Percentiles rank a stretch among this genome's conserved stretches.
These are phyloP conservation scores for Nautilus pompilius DNA, from an alignment of 1,140 invertebrate species.

Conservation along the genomic window DNA sequence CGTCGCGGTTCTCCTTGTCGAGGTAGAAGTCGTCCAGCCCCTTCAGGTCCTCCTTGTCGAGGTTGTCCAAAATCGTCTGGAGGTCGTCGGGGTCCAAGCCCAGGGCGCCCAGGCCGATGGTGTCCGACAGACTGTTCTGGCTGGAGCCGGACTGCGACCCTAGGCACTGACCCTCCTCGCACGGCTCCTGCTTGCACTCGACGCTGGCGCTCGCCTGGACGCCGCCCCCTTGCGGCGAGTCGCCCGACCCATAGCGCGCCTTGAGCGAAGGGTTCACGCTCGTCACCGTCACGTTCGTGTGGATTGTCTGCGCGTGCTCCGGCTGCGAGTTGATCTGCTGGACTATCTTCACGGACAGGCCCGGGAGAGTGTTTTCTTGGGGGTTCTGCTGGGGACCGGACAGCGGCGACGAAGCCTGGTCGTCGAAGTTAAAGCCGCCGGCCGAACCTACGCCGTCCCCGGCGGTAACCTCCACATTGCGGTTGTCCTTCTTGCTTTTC, in stretches of 20 bases:
- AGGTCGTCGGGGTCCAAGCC: slow-evolving; percentile 68
- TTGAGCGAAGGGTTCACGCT: slow-evolving; percentile 72
- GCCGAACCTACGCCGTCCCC: slow-evolving; percentile 46
- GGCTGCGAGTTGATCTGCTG: slow-evolving; percentile 82
- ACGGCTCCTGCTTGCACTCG: slow-evolving; percentile 81
- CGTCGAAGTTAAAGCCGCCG: slow-evolving; percentile 31
- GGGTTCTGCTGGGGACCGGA: slow-evolving; percentile 10
- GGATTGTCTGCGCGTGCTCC: slow-evolving; percentile 84
- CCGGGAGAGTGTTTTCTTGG: slow-evolving; percentile 48
- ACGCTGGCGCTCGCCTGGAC: slow-evolving; percentile 53
- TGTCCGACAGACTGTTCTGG: slow-evolving; percentile 62
- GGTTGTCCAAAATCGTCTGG: slow-evolving; percentile 63
- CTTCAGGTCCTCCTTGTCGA: slow-evolving; percentile 82
- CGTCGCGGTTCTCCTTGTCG: slow-evolving; percentile 28
- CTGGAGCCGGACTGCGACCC: slow-evolving; percentile 56
- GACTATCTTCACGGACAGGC: slow-evolving; percentile 84
- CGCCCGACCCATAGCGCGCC: slow-evolving; percentile 61
- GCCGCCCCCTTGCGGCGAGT: slow-evolving; percentile 29
- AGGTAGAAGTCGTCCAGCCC: slow-evolving; percentile 66
- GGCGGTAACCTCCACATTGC: slow-evolving; percentile 28
- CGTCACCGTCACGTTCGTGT: slow-evolving; percentile 89
- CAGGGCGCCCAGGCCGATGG: slow-evolving; percentile 70
- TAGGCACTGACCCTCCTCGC: slow-evolving; percentile 67
- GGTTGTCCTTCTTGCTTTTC: slow-evolving; percentile 42
- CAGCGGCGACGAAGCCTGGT: slow-evolving; percentile 17